These are phyloP conservation scores for Spialia ferax DNA, from an alignment of 2,888 invertebrate genomes.

Conservation along the genomic window DNA sequence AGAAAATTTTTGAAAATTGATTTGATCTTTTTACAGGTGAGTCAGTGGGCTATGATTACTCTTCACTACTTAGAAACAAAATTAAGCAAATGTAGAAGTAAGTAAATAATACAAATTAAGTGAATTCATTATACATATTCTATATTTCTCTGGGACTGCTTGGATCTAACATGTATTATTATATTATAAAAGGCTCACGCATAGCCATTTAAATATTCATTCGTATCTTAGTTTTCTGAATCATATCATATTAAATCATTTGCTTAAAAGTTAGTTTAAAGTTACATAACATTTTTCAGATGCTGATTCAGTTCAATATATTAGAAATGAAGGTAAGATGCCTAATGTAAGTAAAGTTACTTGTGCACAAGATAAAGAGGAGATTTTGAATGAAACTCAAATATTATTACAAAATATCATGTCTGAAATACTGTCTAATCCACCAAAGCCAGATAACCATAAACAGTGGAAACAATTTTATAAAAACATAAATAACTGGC, in stretches of 20 bases:
- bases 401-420: constrained; percentile 61
- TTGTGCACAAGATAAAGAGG: not conserved
- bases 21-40: constrained; percentile 69
- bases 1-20: too few species aligned
- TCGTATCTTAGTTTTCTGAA: too few species aligned
- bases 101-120: not conserved
- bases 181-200: too few species aligned
- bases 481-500: not conserved
- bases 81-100: constrained; percentile 47
- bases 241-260: too few species aligned
- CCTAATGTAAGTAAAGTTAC: not conserved
- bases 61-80: constrained; percentile 57
- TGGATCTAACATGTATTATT: too few species aligned
- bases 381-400: constrained; percentile 53
- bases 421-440: constrained; percentile 59
- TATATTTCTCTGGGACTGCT: too few species aligned
- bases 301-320: not conserved
- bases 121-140: not conserved
- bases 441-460: constrained; percentile 41
- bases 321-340: not conserved
- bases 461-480: not conserved
- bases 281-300: constrained; percentile 2
- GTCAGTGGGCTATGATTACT: constrained; percentile 70
- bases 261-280: too few species aligned
- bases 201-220: too few species aligned